Conservation (phyloP, 2,888 invertebrate species). For the Meta bourneti region DNA sequence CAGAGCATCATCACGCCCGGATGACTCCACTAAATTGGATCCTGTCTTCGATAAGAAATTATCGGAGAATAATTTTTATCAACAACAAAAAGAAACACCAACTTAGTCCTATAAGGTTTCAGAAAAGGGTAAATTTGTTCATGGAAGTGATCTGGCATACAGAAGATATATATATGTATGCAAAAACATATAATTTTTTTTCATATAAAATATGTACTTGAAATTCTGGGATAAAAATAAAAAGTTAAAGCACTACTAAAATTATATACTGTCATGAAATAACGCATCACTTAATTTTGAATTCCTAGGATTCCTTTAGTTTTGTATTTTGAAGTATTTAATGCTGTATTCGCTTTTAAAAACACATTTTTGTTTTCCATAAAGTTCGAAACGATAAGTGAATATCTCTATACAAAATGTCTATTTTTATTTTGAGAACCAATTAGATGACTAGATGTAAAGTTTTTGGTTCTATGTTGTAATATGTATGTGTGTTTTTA, state of each 20-base stretch:
- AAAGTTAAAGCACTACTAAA: neutral
- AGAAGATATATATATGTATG: neutral
- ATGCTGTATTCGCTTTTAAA: no score
- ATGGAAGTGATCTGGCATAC: slow-evolving; percentile 3
- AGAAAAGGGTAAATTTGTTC: neutral
- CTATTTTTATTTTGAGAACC: no score
- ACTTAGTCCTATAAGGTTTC: neutral
- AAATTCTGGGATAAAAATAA: neutral
- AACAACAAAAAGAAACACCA: slow-evolving; percentile 3
- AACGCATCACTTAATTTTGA: neutral
- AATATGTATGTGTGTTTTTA: neutral
- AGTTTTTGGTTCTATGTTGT: neutral
- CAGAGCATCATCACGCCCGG: neutral
- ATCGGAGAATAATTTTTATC: slow-evolving; percentile 14
- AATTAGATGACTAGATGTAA: neutral
- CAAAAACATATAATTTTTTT: neutral
- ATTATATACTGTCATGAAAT: neutral
- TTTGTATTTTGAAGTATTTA: neutral
- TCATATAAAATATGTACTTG: neutral
- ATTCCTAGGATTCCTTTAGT: neutral
- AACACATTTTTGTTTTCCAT: no score
- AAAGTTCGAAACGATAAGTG: no score
- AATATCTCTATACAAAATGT: no score
- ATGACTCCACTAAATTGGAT: slow-evolving; percentile 25
- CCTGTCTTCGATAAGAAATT: slow-evolving; percentile 13